A percentile compares a stretch with the other conserved stretches of the same genome.
phyloP scores from a whole-genome alignment of 1,140 invertebrate genomes.

The Solenopsis fugax region DNA sequence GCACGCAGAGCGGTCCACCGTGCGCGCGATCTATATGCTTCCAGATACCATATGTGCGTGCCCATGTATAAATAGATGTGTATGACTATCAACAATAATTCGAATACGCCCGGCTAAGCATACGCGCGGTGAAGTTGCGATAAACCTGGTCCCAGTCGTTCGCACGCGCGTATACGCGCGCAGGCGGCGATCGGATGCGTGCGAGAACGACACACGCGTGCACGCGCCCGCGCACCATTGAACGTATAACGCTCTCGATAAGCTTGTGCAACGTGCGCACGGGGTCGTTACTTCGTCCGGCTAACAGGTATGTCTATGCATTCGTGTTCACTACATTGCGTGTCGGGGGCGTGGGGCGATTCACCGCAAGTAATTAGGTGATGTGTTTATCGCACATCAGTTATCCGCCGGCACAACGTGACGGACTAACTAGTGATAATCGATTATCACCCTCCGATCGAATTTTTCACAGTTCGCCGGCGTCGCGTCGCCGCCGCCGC shows the following conservation, averaged over 20 bases:
- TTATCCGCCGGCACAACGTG: slow-evolving; percentile 76
- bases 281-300: slow-evolving; percentile 37
- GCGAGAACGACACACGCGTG: background rate
- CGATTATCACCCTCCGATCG: slow-evolving; percentile 79
- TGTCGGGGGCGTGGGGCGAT: slow-evolving; percentile 76
- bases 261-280: slow-evolving; percentile 45
- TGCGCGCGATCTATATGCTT: slow-evolving; percentile 15
- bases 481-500: too few species aligned
- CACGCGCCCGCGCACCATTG: background rate
- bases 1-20: slow-evolving; percentile 37
- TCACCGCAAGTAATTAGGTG: slow-evolving; percentile 84
- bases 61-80: slow-evolving; percentile 35
- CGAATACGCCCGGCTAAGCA: slow-evolving; percentile 50
- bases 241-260: slow-evolving; percentile 23
- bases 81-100: slow-evolving; percentile 66
- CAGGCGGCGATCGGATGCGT: background rate
- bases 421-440: slow-evolving; percentile 80
- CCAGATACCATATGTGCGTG: slow-evolving; percentile 22
- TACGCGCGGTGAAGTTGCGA: slow-evolving; percentile 48
- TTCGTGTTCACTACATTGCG: slow-evolving; percentile 70
- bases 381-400: slow-evolving; percentile 84
- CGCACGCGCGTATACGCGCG: slow-evolving; percentile 9
- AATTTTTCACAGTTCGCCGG: slow-evolving; percentile 81
- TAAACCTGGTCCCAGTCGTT: slow-evolving; percentile 42
- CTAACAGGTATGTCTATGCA: slow-evolving; percentile 50